A percentile compares a stretch with the other conserved stretches of the same genome.
These are phyloP conservation scores for Sceliomorpha sp. DNA, from an alignment of 2,888 invertebrate species.

Conservation along the genomic window DNA sequence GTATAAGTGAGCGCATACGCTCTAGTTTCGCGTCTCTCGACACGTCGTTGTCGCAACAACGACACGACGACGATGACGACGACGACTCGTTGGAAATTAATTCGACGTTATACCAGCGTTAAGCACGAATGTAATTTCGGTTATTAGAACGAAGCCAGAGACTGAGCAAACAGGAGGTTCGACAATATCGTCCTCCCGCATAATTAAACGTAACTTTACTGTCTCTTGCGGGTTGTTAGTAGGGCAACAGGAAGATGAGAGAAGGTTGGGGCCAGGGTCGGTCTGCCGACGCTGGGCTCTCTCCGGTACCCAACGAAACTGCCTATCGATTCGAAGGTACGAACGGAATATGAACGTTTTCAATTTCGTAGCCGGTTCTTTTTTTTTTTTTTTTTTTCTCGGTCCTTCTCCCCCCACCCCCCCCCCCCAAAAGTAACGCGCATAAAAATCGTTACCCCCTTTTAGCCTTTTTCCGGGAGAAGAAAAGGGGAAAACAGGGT, in stretches of 20 bases:
- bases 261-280: slow-evolving; percentile 9
- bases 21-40: slow-evolving; percentile 4
- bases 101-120: slow-evolving; percentile 14
- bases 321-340: neutral
- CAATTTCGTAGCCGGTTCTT: too few relatives aligned
- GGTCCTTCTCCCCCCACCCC: too few relatives aligned
- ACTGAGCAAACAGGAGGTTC: slow-evolving; percentile 29
- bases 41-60: slow-evolving; percentile 4
- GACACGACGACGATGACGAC: neutral
- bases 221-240: slow-evolving; percentile 18
- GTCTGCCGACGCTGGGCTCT: slow-evolving; percentile 2
- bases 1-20: neutral
- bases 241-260: slow-evolving; percentile 11
- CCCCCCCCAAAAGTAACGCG: too few relatives aligned
- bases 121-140: slow-evolving; percentile 26
- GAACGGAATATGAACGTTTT: too few relatives aligned
- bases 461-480: too few relatives aligned
- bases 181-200: slow-evolving; percentile 24
- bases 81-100: slow-evolving; percentile 24
- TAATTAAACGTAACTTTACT: slow-evolving; percentile 33
- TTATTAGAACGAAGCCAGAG: slow-evolving; percentile 22
- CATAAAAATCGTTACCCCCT: too few relatives aligned
- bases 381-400: too few relatives aligned
- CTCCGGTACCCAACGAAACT: slow-evolving; percentile 1
- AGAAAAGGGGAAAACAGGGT: too few relatives aligned